A percentile compares a stretch with the other conserved stretches of the same genome.
These are phyloP conservation scores for Megastigmus dorsalis DNA, from an alignment of 2,888 invertebrate genomes.

Conservation along the genomic window DNA sequence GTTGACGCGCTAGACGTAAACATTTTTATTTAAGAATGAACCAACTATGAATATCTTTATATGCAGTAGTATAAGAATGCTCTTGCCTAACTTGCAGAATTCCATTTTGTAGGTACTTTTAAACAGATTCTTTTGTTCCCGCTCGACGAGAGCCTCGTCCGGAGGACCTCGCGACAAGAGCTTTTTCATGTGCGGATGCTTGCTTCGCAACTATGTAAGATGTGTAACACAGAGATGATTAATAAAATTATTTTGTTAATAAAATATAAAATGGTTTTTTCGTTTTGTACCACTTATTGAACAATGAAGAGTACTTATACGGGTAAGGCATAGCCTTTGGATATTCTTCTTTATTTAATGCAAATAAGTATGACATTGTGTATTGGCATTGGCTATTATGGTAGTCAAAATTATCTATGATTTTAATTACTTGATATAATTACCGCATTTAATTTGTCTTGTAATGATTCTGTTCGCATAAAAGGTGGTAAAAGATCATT, in stretches of 20 bases:
- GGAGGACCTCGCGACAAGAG: slow-evolving; percentile 54
- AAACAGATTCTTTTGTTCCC: slow-evolving; percentile 56
- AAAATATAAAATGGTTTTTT: too few relatives aligned
- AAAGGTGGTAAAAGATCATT: slow-evolving; percentile 8
- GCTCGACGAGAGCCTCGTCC: slow-evolving; percentile 59
- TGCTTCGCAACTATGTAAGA: slow-evolving; percentile 55
- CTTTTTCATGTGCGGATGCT: slow-evolving; percentile 49
- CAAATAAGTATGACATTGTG: too few relatives aligned
- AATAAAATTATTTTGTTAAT: slow-evolving; percentile 48
- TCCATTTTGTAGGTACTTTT: slow-evolving; percentile 60
- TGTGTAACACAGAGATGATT: slow-evolving; percentile 55
- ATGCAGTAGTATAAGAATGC: not conserved
- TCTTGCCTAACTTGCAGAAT: slow-evolving; percentile 57
- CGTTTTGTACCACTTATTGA: too few relatives aligned
- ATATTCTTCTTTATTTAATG: too few relatives aligned
- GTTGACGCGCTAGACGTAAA: not conserved
- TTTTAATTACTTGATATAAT: too few relatives aligned
- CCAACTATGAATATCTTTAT: not conserved
- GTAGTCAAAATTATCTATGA: too few relatives aligned
- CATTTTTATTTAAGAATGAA: slow-evolving; percentile 7
- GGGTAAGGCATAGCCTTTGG: too few relatives aligned
- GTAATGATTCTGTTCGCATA: not conserved
- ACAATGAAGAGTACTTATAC: too few relatives aligned
- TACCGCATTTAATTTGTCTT: slow-evolving; percentile 18
- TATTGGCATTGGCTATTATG: too few relatives aligned